Conservation (phyloP, 2,797 vertebrate genomes). For the Macrochelys suwanniensis region DNA sequence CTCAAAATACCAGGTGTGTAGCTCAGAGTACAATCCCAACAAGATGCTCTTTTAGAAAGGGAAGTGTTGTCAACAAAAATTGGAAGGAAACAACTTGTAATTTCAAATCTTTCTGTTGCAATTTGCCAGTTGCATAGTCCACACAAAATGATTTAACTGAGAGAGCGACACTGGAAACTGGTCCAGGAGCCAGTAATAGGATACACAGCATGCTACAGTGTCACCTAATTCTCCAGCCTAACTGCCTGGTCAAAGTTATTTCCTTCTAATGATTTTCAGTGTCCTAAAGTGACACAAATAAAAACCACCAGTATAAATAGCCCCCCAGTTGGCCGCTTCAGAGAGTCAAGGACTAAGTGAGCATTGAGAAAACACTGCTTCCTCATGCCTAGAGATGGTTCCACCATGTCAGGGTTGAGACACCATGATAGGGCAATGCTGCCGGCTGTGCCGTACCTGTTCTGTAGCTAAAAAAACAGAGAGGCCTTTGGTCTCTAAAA, state of each 20-base stretch:
- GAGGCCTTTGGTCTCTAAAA: background rate
- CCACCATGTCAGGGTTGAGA: background rate
- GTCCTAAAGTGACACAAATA: background rate
- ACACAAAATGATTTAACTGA: constrained; percentile 48
- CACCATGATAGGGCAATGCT: background rate
- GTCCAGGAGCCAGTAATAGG: background rate
- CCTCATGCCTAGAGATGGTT: background rate
- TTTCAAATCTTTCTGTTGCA: constrained; percentile 49
- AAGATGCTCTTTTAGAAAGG: background rate
- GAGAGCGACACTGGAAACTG: constrained; percentile 32
- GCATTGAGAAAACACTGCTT: background rate
- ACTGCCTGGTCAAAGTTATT: background rate
- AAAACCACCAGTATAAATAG: background rate
- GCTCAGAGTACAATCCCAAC: constrained; percentile 3
- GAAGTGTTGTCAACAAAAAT: constrained; percentile 39
- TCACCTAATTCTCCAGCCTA: constrained; percentile 14
- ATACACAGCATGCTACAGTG: constrained; percentile 2
- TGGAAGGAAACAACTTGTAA: constrained; percentile 46
- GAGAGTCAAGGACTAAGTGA: background rate
- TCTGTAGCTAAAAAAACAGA: background rate
- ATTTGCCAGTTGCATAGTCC: constrained; percentile 61
- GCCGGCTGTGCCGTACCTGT: background rate
- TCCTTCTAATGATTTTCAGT: background rate
- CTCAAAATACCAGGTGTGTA: constrained; percentile 19
- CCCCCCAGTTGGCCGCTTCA: background rate